Percentiles rank a stretch among this genome's conserved stretches.
Evolutionary conservation across 2,888 invertebrate species (phyloP).

Genomic region (Thereva unica): DNA sequence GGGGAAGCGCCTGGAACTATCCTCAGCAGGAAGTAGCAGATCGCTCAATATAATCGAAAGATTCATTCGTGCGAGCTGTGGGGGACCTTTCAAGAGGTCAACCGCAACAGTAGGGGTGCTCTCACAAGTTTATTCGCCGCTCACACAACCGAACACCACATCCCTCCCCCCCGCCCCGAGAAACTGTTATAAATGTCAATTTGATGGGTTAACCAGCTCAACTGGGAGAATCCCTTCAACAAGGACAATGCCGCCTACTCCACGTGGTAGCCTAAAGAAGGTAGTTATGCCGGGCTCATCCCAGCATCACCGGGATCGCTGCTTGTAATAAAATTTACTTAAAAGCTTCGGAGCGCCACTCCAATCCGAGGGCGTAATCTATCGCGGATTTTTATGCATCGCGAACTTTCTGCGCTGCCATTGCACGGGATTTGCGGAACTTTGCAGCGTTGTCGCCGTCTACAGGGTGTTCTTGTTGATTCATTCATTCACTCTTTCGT

Average conservation of each 20-base stretch:
- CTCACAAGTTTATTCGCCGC: constrained; percentile 17
- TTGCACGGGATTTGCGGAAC: constrained; percentile 7
- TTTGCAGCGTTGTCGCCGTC: constrained; percentile 5
- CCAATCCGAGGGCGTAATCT: constrained; percentile 38
- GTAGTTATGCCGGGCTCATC: too few species aligned
- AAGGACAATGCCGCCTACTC: background rate
- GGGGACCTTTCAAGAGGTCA: constrained; percentile 31
- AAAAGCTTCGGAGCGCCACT: constrained; percentile 40
- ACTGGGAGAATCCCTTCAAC: constrained; percentile 20
- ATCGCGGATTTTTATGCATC: constrained; percentile 23
- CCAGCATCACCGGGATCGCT: constrained; percentile 6
- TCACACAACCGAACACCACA: constrained; percentile 22
- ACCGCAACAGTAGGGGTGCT: constrained; percentile 21
- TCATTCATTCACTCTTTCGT: constrained; percentile 1
- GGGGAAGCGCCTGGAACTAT: background rate
- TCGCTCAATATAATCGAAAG: constrained; percentile 26
- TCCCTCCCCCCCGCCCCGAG: too few species aligned
- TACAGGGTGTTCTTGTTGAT: constrained; percentile 10
- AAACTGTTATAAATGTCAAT: constrained; percentile 20
- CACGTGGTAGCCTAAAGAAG: too few species aligned
- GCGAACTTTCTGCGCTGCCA: constrained; percentile 3
- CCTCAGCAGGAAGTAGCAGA: constrained; percentile 18
- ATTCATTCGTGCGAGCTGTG: constrained; percentile 31
- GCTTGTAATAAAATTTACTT: constrained; percentile 40
- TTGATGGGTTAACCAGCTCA: constrained; percentile 28